A percentile compares a stretch with the other conserved stretches of the same genome.
These are phyloP conservation scores for Zoanthus gigantus DNA, from an alignment of 92 coral and sea anemone species.

Conservation along the genomic window DNA sequence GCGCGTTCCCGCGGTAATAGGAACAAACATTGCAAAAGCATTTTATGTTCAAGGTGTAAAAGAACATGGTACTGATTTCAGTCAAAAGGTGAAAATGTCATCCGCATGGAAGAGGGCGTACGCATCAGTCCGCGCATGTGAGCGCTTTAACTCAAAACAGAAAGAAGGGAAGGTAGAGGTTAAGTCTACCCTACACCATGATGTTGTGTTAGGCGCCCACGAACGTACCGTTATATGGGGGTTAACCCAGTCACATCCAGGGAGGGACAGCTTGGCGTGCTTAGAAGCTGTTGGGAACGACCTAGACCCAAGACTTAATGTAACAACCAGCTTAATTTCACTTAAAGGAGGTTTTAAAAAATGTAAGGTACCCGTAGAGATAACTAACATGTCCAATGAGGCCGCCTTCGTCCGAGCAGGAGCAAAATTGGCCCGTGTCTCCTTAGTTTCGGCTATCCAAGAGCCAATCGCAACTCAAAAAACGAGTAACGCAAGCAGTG, in stretches of 20 bases:
- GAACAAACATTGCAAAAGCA: slow-evolving; percentile 11
- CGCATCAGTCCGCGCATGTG: slow-evolving; percentile 15
- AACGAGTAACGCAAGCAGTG: neutral
- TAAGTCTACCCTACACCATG: slow-evolving; percentile 1
- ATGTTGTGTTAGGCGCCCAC: neutral
- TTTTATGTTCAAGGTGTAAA: neutral
- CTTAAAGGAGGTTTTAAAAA: neutral
- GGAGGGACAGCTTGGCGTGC: slow-evolving; percentile 15
- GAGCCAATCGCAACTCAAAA: neutral
- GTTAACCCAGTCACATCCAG: slow-evolving; percentile 23
- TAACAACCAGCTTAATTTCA: slow-evolving; percentile 8
- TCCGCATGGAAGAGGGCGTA: slow-evolving; percentile 26
- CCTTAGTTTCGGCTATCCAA: slow-evolving; percentile 12
- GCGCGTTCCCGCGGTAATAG: slow-evolving; percentile 35
- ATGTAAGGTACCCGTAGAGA: slow-evolving; percentile 28
- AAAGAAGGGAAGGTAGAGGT: neutral
- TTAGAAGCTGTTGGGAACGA: slow-evolving; percentile 17
- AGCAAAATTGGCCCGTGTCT: slow-evolving; percentile 4
- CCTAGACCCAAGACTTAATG: slow-evolving; percentile 18
- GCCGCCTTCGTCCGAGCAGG: neutral
- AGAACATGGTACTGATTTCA: slow-evolving; percentile 34
- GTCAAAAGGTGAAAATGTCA: slow-evolving; percentile 32
- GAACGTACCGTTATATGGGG: slow-evolving; percentile 35
- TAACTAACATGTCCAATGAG: slow-evolving; percentile 14
- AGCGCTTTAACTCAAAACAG: slow-evolving; percentile 8